phyloP scores from a whole-genome alignment of 1,140 invertebrate species.

The Thaumetopoea pityocampa region DNA sequence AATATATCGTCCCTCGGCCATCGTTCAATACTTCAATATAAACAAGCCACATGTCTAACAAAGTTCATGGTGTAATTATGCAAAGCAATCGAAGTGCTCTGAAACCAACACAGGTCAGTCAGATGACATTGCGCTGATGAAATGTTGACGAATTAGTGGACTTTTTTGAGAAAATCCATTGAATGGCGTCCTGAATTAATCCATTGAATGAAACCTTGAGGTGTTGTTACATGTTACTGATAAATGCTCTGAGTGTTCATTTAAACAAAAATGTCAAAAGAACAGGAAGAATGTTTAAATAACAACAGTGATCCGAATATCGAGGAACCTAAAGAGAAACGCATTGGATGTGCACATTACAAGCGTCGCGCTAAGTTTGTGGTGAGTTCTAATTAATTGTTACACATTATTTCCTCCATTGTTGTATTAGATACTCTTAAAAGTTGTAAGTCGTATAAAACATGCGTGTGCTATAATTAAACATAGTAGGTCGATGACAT shows the following conservation, averaged over 20 bases:
- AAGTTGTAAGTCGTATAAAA: conserved; percentile 27
- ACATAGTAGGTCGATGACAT: conserved; percentile 41
- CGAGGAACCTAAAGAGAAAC: conserved; percentile 60
- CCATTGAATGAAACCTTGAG: conserved; percentile 21
- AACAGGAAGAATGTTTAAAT: conserved; percentile 36
- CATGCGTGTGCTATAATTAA: conserved; percentile 51
- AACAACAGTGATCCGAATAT: conserved; percentile 27
- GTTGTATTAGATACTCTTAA: not conserved
- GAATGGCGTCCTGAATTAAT: conserved; percentile 15
- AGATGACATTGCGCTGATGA: conserved; percentile 20
- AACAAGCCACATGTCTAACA: no score
- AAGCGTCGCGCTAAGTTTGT: conserved; percentile 89
- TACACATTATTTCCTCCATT: conserved; percentile 1
- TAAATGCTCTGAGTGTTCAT: conserved; percentile 7
- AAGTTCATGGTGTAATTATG: no score
- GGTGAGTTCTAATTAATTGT: conserved; percentile 74
- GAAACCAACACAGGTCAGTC: conserved; percentile 2
- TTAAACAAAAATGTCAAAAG: conserved; percentile 43
- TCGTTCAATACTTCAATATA: no score
- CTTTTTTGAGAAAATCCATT: conserved; percentile 31
- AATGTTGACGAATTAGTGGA: conserved; percentile 32
- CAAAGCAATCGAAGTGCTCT: not conserved
- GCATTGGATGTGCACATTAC: conserved; percentile 85
- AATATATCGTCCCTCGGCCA: no score
- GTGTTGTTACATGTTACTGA: conserved; percentile 10